These are phyloP conservation scores for Oligia strigilis DNA, from an alignment of 2,888 invertebrate species.

Conservation along the genomic window DNA sequence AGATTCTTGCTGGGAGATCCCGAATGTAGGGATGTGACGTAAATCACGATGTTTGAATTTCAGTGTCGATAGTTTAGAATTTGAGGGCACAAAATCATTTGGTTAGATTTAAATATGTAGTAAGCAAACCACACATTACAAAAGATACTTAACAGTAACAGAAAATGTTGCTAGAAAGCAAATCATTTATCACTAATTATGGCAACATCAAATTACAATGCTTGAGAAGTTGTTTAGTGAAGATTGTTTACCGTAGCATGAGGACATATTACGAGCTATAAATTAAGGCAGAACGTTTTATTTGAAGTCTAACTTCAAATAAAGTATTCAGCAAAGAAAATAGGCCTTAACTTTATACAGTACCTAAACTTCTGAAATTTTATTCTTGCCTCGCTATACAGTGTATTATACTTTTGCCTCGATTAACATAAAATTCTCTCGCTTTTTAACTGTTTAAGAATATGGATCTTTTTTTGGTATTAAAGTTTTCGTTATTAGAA, in stretches of 20 bases:
- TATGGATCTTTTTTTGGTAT: constrained; percentile 41
- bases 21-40: constrained; percentile 32
- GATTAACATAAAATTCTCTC: constrained; percentile 41
- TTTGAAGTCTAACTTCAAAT: neutral
- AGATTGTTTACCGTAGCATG: neutral
- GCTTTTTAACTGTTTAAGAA: constrained; percentile 42
- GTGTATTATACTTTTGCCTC: constrained; percentile 23
- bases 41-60: neutral
- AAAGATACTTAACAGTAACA: neutral
- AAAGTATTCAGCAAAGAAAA: constrained; percentile 20
- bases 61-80: constrained; percentile 15
- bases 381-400: constrained; percentile 15
- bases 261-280: neutral
- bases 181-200: neutral
- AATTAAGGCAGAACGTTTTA: neutral
- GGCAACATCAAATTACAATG: neutral
- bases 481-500: constrained; percentile 28
- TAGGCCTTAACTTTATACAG: constrained; percentile 11
- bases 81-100: neutral
- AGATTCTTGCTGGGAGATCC: constrained; percentile 49
- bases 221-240: neutral
- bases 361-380: constrained; percentile 20
- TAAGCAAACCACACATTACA: neutral
- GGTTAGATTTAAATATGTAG: neutral
- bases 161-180: neutral